These are phyloP conservation scores for Hemiscyllium ocellatum DNA, from an alignment of 2,113 vertebrate genomes.

Conservation along the genomic window DNA sequence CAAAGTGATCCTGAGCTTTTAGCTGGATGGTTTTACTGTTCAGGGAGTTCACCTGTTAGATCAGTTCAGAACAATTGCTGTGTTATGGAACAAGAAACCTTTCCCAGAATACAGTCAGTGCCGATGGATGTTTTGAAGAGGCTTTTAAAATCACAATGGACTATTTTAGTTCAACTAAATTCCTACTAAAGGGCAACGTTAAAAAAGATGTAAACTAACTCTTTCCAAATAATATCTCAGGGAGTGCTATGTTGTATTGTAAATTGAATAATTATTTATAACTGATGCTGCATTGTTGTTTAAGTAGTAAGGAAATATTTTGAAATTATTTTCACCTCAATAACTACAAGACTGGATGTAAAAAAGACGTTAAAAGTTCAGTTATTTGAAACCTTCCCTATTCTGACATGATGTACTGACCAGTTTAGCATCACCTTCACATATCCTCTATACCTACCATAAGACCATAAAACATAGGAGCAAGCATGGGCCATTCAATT, in stretches of 20 bases:
- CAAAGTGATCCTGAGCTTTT: background rate
- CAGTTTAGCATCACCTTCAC: background rate
- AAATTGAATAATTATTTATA: background rate
- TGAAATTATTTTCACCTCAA: background rate
- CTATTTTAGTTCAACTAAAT: conserved; percentile 12
- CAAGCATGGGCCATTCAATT: no score
- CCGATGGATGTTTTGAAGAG: background rate
- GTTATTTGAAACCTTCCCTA: background rate
- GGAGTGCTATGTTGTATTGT: background rate
- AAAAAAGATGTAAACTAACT: background rate
- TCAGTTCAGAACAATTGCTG: conserved; percentile 14
- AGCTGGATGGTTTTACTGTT: conserved; percentile 19
- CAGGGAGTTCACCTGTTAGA: background rate
- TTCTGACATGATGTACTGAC: background rate
- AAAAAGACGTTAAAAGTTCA: background rate
- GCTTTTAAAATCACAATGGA: background rate
- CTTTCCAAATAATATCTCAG: background rate
- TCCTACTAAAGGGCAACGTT: background rate
- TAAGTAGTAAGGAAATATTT: background rate
- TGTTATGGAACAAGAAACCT: background rate
- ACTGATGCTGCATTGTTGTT: background rate
- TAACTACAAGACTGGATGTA: background rate
- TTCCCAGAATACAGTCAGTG: background rate
- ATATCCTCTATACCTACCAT: background rate
- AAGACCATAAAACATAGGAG: no score